Evolutionary conservation across 2,113 vertebrate genomes (phyloP).

Genomic region (Rousettus leschenaultii): DNA sequence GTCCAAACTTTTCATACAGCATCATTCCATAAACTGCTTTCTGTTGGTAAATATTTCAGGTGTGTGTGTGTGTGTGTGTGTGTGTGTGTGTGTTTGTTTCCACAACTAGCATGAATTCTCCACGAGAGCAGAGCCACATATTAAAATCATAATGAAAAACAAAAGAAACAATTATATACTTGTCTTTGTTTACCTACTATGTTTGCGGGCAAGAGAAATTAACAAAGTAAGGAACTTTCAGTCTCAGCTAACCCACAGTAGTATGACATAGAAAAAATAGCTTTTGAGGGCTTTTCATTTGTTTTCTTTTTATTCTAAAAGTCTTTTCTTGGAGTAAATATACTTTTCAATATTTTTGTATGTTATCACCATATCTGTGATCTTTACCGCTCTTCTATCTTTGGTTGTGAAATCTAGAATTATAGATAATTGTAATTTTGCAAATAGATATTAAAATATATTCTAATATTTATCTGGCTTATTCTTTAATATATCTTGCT

Average conservation of each 20-base stretch:
- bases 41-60: neutral
- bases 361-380: neutral
- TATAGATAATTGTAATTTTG: neutral
- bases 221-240: neutral
- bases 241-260: neutral
- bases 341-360: neutral
- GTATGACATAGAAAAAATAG: neutral
- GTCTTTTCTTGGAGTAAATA: neutral
- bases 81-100: neutral
- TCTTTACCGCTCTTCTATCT: neutral
- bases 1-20: neutral
- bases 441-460: neutral
- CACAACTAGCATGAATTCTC: neutral
- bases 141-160: neutral
- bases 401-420: neutral
- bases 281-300: neutral
- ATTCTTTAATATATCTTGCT: neutral
- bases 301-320: neutral
- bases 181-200: neutral
- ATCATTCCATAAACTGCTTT: neutral
- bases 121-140: neutral
- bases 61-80: neutral
- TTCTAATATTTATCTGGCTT: neutral
- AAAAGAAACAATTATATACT: neutral
- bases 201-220: neutral